Conservation (phyloP, 2,113 vertebrate species). For the Carlito syrichta region DNA sequence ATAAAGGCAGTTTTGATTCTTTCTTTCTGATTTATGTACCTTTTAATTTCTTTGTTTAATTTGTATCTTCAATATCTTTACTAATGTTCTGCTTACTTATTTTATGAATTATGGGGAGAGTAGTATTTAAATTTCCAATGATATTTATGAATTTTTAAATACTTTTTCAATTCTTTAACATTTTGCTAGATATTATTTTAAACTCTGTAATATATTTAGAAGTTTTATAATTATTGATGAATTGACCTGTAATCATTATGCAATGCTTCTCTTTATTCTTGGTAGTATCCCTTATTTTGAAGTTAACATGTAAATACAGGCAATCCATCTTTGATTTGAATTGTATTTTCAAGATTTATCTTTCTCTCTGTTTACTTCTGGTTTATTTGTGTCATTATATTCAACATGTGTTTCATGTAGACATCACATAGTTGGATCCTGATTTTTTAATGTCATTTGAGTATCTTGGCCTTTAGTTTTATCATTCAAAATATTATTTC, state of each 20-base stretch:
- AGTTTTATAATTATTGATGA: not conserved
- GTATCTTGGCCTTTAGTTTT: not conserved
- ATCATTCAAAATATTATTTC: not conserved
- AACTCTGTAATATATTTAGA: not conserved
- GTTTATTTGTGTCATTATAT: not conserved
- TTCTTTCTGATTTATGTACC: not conserved
- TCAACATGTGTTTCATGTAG: not conserved
- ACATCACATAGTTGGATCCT: not conserved
- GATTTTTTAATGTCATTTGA: not conserved
- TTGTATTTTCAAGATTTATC: too few relatives aligned
- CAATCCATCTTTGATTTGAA: too few relatives aligned
- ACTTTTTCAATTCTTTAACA: not conserved
- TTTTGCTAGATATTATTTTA: not conserved
- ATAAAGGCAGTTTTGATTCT: not conserved
- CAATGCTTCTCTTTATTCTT: not conserved
- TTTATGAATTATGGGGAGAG: not conserved
- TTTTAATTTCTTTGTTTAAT: not conserved
- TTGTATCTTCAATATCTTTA: not conserved
- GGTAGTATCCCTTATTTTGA: not conserved
- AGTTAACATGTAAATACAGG: not conserved
- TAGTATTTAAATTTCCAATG: not conserved
- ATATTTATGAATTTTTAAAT: not conserved
- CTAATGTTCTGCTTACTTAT: not conserved
- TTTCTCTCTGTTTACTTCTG: not conserved
- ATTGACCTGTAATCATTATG: not conserved